These are phyloP conservation scores for Myodes glareolus DNA, from an alignment of 2,113 vertebrate genomes.

Conservation along the genomic window DNA sequence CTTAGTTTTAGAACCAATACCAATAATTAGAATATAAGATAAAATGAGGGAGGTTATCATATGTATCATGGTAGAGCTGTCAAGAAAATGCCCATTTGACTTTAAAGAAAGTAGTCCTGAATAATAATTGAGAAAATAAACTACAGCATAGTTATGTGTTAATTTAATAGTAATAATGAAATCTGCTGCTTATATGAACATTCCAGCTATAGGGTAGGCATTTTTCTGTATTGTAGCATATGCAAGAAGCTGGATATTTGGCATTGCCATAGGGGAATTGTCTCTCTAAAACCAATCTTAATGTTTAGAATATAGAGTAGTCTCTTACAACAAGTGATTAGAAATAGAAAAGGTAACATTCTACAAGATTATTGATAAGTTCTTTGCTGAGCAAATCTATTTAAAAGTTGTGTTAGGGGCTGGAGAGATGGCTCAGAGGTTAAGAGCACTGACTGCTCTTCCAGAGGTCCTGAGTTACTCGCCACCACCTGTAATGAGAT, in stretches of 20 bases:
- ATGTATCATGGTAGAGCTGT: neutral
- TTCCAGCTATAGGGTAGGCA: neutral
- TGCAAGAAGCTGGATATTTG: neutral
- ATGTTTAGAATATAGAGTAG: neutral
- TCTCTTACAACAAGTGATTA: neutral
- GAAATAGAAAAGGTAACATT: slow-evolving; percentile 27
- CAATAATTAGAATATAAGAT: neutral
- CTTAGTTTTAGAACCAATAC: slow-evolving; percentile 46
- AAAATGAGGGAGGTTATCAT: neutral
- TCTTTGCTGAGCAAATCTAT: neutral
- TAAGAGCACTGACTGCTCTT: too few relatives aligned
- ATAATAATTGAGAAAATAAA: slow-evolving; percentile 46
- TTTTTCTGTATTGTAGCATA: neutral
- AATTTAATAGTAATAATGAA: slow-evolving; percentile 20
- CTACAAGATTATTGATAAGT: neutral
- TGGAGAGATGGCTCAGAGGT: too few relatives aligned
- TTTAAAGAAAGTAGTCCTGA: neutral
- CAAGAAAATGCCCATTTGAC: neutral
- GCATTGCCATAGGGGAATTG: neutral
- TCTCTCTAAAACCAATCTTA: slow-evolving; percentile 12
- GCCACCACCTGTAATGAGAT: too few relatives aligned
- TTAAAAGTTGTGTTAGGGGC: neutral
- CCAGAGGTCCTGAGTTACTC: too few relatives aligned
- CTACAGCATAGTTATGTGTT: neutral
- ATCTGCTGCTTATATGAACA: neutral